These are phyloP conservation scores for Channa argus DNA, from an alignment of 2,113 vertebrate species.

Conservation along the genomic window DNA sequence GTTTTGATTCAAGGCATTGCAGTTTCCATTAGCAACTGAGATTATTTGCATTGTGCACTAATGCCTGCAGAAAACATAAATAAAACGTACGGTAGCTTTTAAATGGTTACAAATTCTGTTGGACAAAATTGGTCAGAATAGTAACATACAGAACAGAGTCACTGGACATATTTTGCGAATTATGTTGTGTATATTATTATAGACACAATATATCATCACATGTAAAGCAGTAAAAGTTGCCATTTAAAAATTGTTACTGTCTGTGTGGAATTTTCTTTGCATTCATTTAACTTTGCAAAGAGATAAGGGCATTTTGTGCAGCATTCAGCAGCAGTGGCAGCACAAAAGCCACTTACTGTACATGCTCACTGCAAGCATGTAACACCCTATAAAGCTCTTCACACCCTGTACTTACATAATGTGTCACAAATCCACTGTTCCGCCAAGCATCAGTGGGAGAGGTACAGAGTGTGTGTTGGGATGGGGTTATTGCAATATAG, in stretches of 20 bases:
- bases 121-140: background rate
- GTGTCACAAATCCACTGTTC: conserved; percentile 55
- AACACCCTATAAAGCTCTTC: conserved; percentile 58
- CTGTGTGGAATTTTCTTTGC: conserved; percentile 28
- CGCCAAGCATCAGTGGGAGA: conserved; percentile 28
- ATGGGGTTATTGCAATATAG: background rate
- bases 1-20: too few species aligned
- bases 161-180: background rate
- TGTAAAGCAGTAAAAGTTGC: conserved; percentile 4
- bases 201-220: background rate
- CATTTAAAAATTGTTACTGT: background rate
- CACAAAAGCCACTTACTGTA: conserved; percentile 52
- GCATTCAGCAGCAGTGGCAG: conserved; percentile 23
- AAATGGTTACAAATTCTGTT: background rate
- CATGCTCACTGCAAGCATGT: conserved; percentile 51
- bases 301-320: conserved; percentile 39
- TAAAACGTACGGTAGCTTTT: too few species aligned
- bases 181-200: background rate
- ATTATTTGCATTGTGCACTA: too few species aligned
- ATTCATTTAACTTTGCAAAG: conserved; percentile 33
- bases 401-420: conserved; percentile 45
- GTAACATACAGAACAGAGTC: background rate
- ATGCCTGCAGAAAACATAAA: too few species aligned
- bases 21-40: too few species aligned
- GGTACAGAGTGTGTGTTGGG: conserved; percentile 4